phyloP scores from a whole-genome alignment of 2,888 invertebrate genomes.

The Dysmachus trigonus region DNA sequence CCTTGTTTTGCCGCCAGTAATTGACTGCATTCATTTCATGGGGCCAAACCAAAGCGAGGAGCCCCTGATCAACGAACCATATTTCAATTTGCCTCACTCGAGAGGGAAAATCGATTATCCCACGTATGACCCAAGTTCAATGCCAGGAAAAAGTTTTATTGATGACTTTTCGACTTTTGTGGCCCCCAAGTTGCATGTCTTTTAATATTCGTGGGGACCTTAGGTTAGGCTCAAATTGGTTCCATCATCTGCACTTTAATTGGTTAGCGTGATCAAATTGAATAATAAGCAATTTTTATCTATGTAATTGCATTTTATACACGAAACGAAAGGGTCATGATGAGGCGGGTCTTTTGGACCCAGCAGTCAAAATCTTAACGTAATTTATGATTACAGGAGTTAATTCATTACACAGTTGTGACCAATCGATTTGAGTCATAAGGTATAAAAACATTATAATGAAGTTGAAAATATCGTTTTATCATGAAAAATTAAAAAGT shows the following conservation, averaged over 20 bases:
- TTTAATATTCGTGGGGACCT: background rate
- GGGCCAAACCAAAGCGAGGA: background rate
- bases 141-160: background rate
- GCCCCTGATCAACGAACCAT: background rate
- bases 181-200: background rate
- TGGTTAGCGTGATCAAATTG: background rate
- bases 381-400: too few species aligned
- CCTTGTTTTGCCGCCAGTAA: background rate
- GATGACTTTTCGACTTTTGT: background rate
- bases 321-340: background rate
- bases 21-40: background rate
- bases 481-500: too few species aligned
- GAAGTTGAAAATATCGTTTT: too few species aligned
- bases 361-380: too few species aligned
- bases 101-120: background rate
- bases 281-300: background rate
- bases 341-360: too few species aligned
- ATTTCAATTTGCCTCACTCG: background rate
- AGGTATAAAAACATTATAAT: too few species aligned
- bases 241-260: background rate
- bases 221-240: background rate
- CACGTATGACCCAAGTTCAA: conserved; percentile 17
- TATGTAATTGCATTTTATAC: background rate
- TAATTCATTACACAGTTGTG: too few species aligned
- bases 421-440: too few species aligned